Conservation (phyloP, 37 sponge, comb jelly and placozoan species). For the Chondrilla cf. caribensis region DNA sequence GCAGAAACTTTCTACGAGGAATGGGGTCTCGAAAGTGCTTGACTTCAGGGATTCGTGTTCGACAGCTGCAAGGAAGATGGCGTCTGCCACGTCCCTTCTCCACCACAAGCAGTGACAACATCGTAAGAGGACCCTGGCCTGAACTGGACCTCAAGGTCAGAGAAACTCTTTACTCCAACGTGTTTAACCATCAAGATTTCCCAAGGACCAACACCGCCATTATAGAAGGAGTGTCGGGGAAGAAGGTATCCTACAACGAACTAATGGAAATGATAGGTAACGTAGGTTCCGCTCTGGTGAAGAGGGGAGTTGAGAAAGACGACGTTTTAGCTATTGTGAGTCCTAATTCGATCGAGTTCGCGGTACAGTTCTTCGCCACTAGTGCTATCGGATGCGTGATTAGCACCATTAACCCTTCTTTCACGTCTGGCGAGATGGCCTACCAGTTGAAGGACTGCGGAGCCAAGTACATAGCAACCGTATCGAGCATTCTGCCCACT, state of each 20-base stretch:
- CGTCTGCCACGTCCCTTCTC: too few relatives aligned
- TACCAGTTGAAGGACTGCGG: conserved; percentile 66
- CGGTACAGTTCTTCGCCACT: conserved; percentile 45
- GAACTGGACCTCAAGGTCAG: not conserved
- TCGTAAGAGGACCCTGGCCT: not conserved
- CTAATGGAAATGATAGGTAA: conserved; percentile 30
- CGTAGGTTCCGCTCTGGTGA: conserved; percentile 48
- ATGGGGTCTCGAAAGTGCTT: too few relatives aligned
- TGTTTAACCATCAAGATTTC: conserved; percentile 22
- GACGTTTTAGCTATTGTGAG: conserved; percentile 48
- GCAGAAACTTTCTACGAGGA: too few relatives aligned
- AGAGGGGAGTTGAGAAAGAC: conserved; percentile 53
- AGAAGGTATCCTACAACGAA: conserved; percentile 45
- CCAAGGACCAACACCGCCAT: conserved; percentile 36
- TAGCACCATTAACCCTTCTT: conserved; percentile 69
- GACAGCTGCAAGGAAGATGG: too few relatives aligned
- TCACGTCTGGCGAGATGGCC: conserved; percentile 63
- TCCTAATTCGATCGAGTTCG: conserved; percentile 60
- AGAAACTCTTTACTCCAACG: conserved; percentile 7
- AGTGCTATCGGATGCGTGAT: conserved; percentile 72
- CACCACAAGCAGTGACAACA: too few relatives aligned
- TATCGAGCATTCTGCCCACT: conserved; percentile 39
- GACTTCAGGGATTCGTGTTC: too few relatives aligned
- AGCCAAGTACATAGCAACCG: conserved; percentile 55
- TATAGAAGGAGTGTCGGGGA: conserved; percentile 43